Evolutionary conservation across 2,797 vertebrate species (phyloP).

Genomic region (Remorina albescens): DNA sequence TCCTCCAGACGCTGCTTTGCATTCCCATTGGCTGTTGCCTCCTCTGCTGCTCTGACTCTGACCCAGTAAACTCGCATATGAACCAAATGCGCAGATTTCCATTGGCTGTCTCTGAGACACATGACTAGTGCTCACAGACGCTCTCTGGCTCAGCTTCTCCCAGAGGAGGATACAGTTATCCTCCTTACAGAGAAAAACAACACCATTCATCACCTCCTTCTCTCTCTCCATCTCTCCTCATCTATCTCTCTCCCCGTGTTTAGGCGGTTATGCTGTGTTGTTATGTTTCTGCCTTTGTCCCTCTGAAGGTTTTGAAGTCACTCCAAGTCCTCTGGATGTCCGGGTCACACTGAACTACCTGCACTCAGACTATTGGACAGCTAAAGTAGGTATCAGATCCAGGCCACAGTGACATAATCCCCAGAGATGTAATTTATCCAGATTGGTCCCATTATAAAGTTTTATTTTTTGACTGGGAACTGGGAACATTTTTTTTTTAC

Average conservation of each 20-base stretch:
- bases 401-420: constrained; percentile 45
- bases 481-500: constrained; percentile 46
- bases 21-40: constrained; percentile 76
- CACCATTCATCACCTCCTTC: constrained; percentile 81
- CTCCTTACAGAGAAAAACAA: constrained; percentile 80
- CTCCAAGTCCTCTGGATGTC: constrained; percentile 65
- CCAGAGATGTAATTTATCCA: constrained; percentile 57
- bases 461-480: constrained; percentile 39
- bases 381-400: constrained; percentile 53
- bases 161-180: constrained; percentile 81
- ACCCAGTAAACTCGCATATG: constrained; percentile 83
- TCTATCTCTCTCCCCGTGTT: constrained; percentile 64
- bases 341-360: constrained; percentile 65
- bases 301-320: constrained; percentile 54
- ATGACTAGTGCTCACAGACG: constrained; percentile 73
- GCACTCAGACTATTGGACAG: constrained; percentile 39
- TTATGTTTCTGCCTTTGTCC: constrained; percentile 72
- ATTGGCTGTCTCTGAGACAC: constrained; percentile 85
- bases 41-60: constrained; percentile 76
- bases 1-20: constrained; percentile 64
- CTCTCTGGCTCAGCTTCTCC: constrained; percentile 67
- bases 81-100: constrained; percentile 72
- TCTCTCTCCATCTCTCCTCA: constrained; percentile 57
- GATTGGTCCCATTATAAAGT: constrained; percentile 39
- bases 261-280: constrained; percentile 60